Evolutionary conservation across 1,140 invertebrate species (phyloP), one percentile per base, ranked within the genome.

Genomic region (Pararge aegeria): DNA sequence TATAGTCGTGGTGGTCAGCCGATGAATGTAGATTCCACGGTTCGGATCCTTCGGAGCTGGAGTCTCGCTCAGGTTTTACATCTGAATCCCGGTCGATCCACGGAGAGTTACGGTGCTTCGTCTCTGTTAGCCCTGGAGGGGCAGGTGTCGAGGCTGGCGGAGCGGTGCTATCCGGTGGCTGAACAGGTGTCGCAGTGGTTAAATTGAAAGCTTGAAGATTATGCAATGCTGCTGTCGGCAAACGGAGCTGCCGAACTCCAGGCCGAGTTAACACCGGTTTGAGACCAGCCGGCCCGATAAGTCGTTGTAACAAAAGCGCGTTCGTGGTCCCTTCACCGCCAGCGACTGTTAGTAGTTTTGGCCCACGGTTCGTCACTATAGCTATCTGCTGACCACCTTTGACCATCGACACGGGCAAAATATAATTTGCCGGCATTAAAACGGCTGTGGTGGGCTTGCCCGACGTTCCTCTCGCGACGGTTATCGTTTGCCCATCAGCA

Each of bases 321-420:
- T 93, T 91, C 0, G 93, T 90, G 2, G 81, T 81, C 15, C 80
- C 79, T 38, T 90, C 88, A 0, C 83, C 81, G 5, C 75, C 79
- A 0, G 75, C 78, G 0, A 93, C 92, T 3, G 92, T 92, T 5
- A 94, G 78, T 15, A 94, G 84, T 71, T 94, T 94, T 3, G 93
- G 93, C 0, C 92, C 92, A 10, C 93, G 92, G 40, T 90, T 91
- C 0, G 93, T 94, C 0, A 95, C 93, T 42, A 95, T 94, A 0
- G 93, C 93, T 48, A 94, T 94, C 59, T 94, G 93, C 61, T 94
- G 93, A 2, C 93, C 92, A 10, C 93, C 91, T 80, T 94, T 94
- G 24, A 94, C 90, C 79, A 94, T 91, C 5, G 93, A 94, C 59
- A 94, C 93, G 0, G 94, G 94, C 49, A 94, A 74, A 46, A 94